Evolutionary conservation across 2,797 vertebrate genomes (phyloP).

Genomic region (Semaprochilodus insignis): DNA sequence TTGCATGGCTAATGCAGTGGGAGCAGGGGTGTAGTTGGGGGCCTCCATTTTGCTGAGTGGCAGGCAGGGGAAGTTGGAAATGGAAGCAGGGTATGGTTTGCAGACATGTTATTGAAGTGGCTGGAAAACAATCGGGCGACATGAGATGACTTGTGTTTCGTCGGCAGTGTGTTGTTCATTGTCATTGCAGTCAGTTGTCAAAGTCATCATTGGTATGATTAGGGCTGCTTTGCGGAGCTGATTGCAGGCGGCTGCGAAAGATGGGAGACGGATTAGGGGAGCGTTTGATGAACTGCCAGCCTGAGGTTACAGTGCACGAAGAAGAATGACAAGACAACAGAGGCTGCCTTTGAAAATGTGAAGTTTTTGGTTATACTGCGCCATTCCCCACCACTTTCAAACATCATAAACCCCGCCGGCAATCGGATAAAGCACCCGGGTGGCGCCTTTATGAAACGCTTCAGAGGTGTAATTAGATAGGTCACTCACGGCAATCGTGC

Average conservation of each 20-base stretch:
- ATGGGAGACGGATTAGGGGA: slow-evolving; percentile 51
- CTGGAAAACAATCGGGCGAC: slow-evolving; percentile 58
- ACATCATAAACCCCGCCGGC: slow-evolving; percentile 16
- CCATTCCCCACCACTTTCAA: background rate
- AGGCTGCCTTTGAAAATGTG: slow-evolving; percentile 8
- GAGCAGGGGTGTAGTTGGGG: background rate
- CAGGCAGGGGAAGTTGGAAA: background rate
- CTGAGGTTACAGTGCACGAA: slow-evolving; percentile 18
- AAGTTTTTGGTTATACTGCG: slow-evolving; percentile 16
- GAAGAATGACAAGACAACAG: slow-evolving; percentile 24
- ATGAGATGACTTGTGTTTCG: slow-evolving; percentile 61
- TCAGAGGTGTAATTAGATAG: slow-evolving; percentile 35
- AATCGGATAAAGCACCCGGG: slow-evolving; percentile 21
- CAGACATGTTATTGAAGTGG: slow-evolving; percentile 28
- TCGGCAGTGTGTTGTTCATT: slow-evolving; percentile 58
- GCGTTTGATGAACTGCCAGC: slow-evolving; percentile 50
- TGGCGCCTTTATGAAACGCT: slow-evolving; percentile 31
- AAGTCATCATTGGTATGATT: slow-evolving; percentile 66
- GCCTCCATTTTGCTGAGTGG: background rate
- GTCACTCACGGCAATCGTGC: slow-evolving; percentile 11
- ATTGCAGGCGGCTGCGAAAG: slow-evolving; percentile 39
- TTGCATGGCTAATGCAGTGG: background rate
- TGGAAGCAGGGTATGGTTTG: slow-evolving; percentile 10
- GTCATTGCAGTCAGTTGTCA: slow-evolving; percentile 72
- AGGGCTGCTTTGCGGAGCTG: slow-evolving; percentile 64